These are phyloP conservation scores for Tauraco hartlaubi DNA, from an alignment of 2,797 vertebrate genomes.

Conservation along the genomic window DNA sequence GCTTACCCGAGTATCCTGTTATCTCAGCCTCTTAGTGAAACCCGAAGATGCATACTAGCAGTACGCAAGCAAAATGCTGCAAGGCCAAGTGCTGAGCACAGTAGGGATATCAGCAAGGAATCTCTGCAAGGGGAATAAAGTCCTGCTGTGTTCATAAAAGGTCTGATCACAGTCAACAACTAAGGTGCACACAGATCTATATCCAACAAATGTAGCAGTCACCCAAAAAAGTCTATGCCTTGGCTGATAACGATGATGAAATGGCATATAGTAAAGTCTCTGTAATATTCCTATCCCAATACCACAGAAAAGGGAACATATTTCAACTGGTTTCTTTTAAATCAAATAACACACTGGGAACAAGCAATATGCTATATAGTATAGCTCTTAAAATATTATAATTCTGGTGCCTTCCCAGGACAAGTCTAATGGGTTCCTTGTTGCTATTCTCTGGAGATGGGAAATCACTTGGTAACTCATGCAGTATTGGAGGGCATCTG, in stretches of 20 bases:
- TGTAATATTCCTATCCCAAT: neutral
- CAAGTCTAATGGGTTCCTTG: neutral
- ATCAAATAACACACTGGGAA: neutral
- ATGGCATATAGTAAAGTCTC: neutral
- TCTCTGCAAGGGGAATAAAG: neutral
- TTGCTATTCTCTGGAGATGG: neutral
- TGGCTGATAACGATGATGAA: neutral
- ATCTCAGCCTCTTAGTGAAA: neutral
- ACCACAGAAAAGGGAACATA: neutral
- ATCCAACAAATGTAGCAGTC: neutral
- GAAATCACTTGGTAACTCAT: neutral
- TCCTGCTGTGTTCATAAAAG: neutral
- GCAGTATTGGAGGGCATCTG: neutral
- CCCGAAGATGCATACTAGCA: neutral
- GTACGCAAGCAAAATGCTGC: neutral
- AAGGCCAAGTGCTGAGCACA: neutral
- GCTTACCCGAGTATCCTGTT: neutral
- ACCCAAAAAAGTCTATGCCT: neutral
- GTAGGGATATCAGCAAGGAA: neutral
- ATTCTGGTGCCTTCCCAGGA: neutral
- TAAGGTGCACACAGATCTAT: neutral
- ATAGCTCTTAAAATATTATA: neutral
- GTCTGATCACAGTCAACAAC: neutral
- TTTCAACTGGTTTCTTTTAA: neutral
- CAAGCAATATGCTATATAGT: neutral